Conservation (phyloP, 2,888 invertebrate species). For the Zygaena filipendulae region DNA sequence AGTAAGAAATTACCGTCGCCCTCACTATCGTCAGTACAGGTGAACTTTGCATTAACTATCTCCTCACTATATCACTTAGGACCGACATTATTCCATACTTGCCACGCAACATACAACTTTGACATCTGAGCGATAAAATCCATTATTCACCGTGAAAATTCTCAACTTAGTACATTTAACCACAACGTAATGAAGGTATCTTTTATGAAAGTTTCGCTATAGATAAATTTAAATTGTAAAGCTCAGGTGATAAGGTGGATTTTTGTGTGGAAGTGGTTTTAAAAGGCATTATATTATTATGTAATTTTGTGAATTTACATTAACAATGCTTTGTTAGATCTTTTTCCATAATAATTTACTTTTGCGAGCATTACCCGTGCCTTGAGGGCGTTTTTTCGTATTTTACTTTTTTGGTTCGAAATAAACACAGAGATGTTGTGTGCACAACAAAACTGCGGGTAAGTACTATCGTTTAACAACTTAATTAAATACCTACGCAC, state of each 20-base stretch:
- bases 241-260: background rate
- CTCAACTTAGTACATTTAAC: background rate
- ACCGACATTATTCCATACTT: background rate
- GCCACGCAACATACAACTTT: background rate
- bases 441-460: too few relatives aligned
- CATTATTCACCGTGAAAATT: background rate
- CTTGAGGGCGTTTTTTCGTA: too few relatives aligned
- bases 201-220: background rate
- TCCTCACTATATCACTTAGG: constrained; percentile 35
- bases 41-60: constrained; percentile 39
- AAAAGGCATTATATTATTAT: background rate
- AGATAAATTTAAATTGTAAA: background rate
- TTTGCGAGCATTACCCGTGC: too few relatives aligned
- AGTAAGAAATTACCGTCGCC: background rate
- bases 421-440: too few relatives aligned
- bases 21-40: background rate
- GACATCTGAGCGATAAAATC: background rate
- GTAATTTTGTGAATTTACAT: background rate
- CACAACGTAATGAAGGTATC: background rate
- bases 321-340: too few relatives aligned
- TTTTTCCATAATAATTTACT: too few relatives aligned
- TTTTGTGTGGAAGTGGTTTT: background rate
- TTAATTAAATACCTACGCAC: too few relatives aligned
- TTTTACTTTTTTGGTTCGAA: too few relatives aligned
- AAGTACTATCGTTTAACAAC: too few relatives aligned